A percentile compares a stretch with the other conserved stretches of the same genome.
Evolutionary conservation across 2,888 invertebrate genomes (phyloP).

Genomic region (Apotomis turbidana): DNA sequence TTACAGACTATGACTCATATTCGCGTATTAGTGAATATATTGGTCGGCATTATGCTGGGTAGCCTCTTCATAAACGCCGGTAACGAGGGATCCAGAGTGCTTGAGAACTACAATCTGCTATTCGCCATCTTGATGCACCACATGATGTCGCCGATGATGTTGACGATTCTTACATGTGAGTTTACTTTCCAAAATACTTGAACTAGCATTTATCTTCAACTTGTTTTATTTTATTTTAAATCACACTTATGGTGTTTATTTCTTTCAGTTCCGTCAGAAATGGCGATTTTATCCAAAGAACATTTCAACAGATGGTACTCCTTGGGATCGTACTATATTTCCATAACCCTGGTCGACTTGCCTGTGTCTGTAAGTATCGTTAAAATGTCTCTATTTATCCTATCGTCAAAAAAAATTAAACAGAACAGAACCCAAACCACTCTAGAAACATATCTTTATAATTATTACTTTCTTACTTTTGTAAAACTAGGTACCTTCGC

Average conservation of each 20-base stretch:
- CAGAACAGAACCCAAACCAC: too few species aligned
- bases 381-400: too few species aligned
- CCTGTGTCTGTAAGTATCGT: constrained; percentile 87
- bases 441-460: too few species aligned
- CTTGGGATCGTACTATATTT: constrained; percentile 90
- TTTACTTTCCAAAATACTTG: constrained; percentile 44
- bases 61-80: constrained; percentile 89
- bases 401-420: too few species aligned
- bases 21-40: constrained; percentile 88
- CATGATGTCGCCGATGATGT: constrained; percentile 96
- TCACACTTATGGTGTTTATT: not conserved
- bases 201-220: too few species aligned
- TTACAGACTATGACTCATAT: constrained; percentile 90
- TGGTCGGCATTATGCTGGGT: constrained; percentile 90
- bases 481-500: not conserved
- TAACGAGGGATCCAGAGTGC: constrained; percentile 88
- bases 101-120: constrained; percentile 93
- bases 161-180: constrained; percentile 94
- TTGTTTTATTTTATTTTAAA: too few species aligned
- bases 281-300: constrained; percentile 91
- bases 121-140: constrained; percentile 97
- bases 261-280: constrained; percentile 89
- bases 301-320: constrained; percentile 96
- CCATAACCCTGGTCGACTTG: constrained; percentile 90
- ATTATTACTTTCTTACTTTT: too few species aligned